These are phyloP conservation scores for Microctonus hyperodae DNA, from an alignment of 2,888 invertebrate genomes.

Conservation along the genomic window DNA sequence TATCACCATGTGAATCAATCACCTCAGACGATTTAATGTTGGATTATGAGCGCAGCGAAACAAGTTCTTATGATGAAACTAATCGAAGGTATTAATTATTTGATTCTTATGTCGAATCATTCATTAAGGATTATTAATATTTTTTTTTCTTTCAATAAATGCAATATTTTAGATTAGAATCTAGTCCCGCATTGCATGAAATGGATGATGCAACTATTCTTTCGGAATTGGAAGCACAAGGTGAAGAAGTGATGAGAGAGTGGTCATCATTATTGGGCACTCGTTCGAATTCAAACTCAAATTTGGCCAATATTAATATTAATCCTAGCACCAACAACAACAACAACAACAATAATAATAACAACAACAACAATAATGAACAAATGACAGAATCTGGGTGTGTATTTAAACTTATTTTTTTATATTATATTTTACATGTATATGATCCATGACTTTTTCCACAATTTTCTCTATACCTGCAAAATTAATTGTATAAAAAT, in stretches of 20 bases:
- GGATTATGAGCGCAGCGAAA: slow-evolving; percentile 78
- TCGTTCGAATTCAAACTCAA: slow-evolving; percentile 53
- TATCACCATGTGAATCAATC: slow-evolving; percentile 84
- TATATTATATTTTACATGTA: background rate
- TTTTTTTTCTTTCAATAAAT: background rate
- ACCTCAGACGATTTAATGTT: slow-evolving; percentile 89
- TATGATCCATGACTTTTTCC: slow-evolving; percentile 27
- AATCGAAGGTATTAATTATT: slow-evolving; percentile 65
- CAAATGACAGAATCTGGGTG: slow-evolving; percentile 56
- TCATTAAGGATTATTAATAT: too few species aligned
- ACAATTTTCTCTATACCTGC: background rate
- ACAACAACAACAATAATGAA: slow-evolving; percentile 49
- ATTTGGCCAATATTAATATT: slow-evolving; percentile 53
- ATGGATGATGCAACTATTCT: slow-evolving; percentile 66
- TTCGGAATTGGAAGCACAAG: slow-evolving; percentile 65
- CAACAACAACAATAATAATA: slow-evolving; percentile 48
- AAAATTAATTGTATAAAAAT: background rate
- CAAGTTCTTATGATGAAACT: slow-evolving; percentile 67
- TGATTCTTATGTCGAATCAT: too few species aligned
- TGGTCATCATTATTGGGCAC: slow-evolving; percentile 66
- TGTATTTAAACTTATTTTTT: slow-evolving; percentile 44
- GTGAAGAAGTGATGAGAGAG: slow-evolving; percentile 67
- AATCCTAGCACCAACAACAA: slow-evolving; percentile 52
- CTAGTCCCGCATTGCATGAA: slow-evolving; percentile 64
- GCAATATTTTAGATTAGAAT: slow-evolving; percentile 48